These are phyloP conservation scores for Akabosia matsudoensis DNA, from an alignment of 1,140 invertebrate genomes.

Conservation along the genomic window DNA sequence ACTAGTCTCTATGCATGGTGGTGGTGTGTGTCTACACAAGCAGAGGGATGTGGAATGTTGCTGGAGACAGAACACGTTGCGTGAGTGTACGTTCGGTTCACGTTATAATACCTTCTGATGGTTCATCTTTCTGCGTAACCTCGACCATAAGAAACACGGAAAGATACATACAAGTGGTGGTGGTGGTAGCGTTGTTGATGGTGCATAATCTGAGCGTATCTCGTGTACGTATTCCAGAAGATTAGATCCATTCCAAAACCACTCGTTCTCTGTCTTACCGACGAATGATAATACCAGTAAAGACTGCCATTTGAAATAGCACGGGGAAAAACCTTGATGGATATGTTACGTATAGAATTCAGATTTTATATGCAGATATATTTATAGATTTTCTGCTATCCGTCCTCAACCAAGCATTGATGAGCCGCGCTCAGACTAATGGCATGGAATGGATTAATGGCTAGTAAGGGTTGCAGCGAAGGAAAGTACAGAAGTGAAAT, in stretches of 20 bases:
- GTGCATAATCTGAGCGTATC: background rate
- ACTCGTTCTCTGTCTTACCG: background rate
- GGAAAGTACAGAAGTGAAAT: no score
- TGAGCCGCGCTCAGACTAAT: background rate
- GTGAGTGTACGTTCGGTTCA: no score
- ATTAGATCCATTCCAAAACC: background rate
- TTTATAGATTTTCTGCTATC: background rate
- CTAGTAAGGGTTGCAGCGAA: background rate
- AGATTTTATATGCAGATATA: no score
- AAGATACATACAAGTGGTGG: background rate
- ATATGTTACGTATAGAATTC: no score
- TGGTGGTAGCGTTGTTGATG: background rate
- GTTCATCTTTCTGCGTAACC: no score
- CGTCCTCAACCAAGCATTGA: background rate
- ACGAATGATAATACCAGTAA: background rate
- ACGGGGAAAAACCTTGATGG: background rate
- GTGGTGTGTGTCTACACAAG: no score
- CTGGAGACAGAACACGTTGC: no score
- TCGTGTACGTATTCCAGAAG: background rate
- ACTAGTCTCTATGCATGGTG: background rate
- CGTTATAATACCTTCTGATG: no score
- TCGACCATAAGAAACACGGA: no score
- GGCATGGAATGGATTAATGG: slow-evolving; percentile 20
- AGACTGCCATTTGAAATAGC: background rate
- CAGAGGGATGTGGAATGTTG: no score